Conservation (phyloP, 2,113 vertebrate genomes). For the Tupaia chinensis region DNA sequence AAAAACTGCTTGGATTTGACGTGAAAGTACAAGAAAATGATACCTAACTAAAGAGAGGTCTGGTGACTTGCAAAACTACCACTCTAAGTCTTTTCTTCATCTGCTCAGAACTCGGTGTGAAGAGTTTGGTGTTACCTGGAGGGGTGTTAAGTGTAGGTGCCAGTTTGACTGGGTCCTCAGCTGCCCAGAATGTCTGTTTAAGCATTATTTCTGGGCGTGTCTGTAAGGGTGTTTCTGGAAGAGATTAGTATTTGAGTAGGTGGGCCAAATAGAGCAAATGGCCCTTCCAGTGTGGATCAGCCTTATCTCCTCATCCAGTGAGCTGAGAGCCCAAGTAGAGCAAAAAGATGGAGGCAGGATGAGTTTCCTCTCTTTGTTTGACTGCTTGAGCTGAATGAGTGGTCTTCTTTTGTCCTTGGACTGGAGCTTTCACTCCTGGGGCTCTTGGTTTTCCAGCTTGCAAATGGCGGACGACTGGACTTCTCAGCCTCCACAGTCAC, state of each 20-base stretch:
- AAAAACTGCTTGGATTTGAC: slow-evolving; percentile 22
- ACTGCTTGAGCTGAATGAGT: neutral
- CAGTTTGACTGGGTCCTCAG: no score
- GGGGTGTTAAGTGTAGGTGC: neutral
- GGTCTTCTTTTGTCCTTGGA: neutral
- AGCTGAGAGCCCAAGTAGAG: neutral
- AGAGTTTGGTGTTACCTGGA: neutral
- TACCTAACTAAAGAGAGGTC: neutral
- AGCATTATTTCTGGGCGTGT: neutral
- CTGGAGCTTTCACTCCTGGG: neutral
- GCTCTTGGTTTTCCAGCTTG: neutral
- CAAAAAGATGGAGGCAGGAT: neutral
- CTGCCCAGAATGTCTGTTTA: neutral
- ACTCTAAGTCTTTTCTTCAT: neutral
- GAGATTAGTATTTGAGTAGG: neutral
- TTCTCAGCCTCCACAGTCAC: neutral
- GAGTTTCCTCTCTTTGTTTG: neutral
- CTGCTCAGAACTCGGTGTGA: neutral
- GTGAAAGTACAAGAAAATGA: neutral
- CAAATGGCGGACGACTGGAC: neutral
- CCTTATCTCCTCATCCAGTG: neutral
- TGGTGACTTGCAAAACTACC: neutral
- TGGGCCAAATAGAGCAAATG: no score
- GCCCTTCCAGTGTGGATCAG: neutral
- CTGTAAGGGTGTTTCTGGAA: neutral